Evolutionary conservation across 2,888 invertebrate genomes (phyloP), one percentile per base, ranked within the genome.

Genomic region (Galerucella pusilla): DNA sequence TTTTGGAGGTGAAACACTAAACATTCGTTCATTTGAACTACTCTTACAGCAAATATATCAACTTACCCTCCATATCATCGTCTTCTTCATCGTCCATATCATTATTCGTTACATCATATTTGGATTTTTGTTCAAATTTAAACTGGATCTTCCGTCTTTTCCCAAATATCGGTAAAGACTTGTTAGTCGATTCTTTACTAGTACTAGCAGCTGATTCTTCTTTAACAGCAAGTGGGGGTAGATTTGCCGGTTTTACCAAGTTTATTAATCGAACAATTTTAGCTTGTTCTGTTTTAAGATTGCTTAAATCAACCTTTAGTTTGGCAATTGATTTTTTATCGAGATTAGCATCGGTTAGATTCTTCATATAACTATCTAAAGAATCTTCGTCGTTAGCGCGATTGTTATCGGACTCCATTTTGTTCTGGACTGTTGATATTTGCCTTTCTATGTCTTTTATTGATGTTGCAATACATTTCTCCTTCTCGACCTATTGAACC

Each of bases 351-450:
- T 89, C 83, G 77, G 87, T 89, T 52, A 96, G 87, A 52, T 90
- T 90, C 54, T 90, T 91, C 96, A 98, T 97, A 86, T 91, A 98
- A 6, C 91, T 91, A 85, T 98, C 98, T 65, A 98, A 87, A 1
- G 94, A 93, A 85, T 97, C 97, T 60, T 89, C 90, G 9, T 92
- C 92, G 1, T 66, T 87, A 81, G 0, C 84, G 78, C 79, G 76
- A 4, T 74, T 77, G 1, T 80, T 76, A 12, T 16, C 60, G 25
- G 59, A 14, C 67, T 85, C 88, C 78, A 65, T 85, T 89, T 61
- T 86, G 74, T 6, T 83, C 45, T 81, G 90, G 87, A 85, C 83
- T 60, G 84, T 84, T 7, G 85, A 81, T 60, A 93, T 84, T 81
- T 89, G 87, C 3, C 84, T 83, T 81, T 94, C 92, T 9, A 94